A percentile compares a stretch with the other conserved stretches of the same genome.
These are phyloP conservation scores for Archaeoteleia sp. DNA, from an alignment of 2,888 invertebrate genomes.

Conservation along the genomic window DNA sequence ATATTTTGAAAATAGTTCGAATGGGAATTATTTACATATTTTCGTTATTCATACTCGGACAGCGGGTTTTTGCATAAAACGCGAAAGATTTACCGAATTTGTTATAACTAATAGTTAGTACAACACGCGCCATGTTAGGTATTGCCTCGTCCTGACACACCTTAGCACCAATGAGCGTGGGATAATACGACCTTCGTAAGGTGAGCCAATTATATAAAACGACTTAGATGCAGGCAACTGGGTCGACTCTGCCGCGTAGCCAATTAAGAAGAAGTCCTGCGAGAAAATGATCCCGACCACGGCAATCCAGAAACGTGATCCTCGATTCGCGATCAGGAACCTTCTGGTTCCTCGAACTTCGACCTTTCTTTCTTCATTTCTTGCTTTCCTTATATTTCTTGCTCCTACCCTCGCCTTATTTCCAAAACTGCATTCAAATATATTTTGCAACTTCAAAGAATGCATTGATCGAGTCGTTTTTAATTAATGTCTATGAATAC, in stretches of 20 bases:
- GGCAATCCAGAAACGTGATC: conserved; percentile 58
- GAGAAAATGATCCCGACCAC: conserved; percentile 55
- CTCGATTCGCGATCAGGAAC: conserved; percentile 52
- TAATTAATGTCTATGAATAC: no score
- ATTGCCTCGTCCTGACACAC: conserved; percentile 40
- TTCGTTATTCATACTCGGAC: no score
- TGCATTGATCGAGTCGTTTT: no score
- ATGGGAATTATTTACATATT: no score
- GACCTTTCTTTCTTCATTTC: conserved; percentile 48
- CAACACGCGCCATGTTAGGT: conserved; percentile 33
- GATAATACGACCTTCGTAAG: conserved; percentile 58
- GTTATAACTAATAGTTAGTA: neutral
- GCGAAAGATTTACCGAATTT: no score
- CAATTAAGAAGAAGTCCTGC: conserved; percentile 58
- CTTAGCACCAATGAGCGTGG: conserved; percentile 55
- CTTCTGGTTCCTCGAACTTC: conserved; percentile 49
- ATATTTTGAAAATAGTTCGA: no score
- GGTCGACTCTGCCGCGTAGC: conserved; percentile 55
- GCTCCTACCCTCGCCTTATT: conserved; percentile 31
- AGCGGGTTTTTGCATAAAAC: no score
- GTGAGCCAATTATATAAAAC: conserved; percentile 57
- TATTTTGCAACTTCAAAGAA: neutral
- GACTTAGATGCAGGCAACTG: conserved; percentile 57
- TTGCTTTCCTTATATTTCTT: conserved; percentile 46
- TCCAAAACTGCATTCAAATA: neutral